Base-by-base conservation (phyloP, 2,888 invertebrate species). In the Pollenia griseotomentosa region DNA sequence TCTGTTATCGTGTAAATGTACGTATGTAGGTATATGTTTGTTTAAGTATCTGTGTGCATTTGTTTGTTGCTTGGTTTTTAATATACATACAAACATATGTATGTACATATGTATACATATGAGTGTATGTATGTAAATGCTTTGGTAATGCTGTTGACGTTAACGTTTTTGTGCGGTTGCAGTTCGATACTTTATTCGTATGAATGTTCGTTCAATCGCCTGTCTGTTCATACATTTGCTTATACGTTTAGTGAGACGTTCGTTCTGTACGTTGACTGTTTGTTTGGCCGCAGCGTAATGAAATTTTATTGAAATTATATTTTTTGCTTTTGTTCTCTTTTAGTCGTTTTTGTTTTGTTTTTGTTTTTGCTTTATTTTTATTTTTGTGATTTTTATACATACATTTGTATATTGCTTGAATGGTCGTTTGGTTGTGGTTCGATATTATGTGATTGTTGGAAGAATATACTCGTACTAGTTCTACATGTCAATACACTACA, bases 251-350 rank as follows among this genome's bases (percentile, higher is more conserved):
- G 51, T 63, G 61, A 44, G 44, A 55, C 78, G 65, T 71, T 61
- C 75, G 61, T 68, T 83, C 33, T 63, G 55, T 40, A 7, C 59
- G 87, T 46, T 80, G 74, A 48, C 63, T 82, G 74, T 75, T 81
- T 88, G 84, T 79, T 63, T 83, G 79, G 79, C 68, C 61, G 59
- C 91, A 92, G 90, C 91, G 91, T 91, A 92, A 92, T 92, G 92
- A 92, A 92, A 92, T 92, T 92, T 92, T 91, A 92, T 92, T 92
- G 92, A 92, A 92, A 92, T 92, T 90, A 91, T 90, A 91, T 91
- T 91, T 87, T 66, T 80, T 71, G 23, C 61, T 70, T 75, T 70
- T 85, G 86, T 86, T 88, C 83, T 70, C 57, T 75, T 78, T 79
- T 53, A 42, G 77, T 16, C 79, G 66, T 33, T 71, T 79, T 81